phyloP scores from a whole-genome alignment of 2,797 vertebrate genomes.

The Cyprinodon diabolis region DNA sequence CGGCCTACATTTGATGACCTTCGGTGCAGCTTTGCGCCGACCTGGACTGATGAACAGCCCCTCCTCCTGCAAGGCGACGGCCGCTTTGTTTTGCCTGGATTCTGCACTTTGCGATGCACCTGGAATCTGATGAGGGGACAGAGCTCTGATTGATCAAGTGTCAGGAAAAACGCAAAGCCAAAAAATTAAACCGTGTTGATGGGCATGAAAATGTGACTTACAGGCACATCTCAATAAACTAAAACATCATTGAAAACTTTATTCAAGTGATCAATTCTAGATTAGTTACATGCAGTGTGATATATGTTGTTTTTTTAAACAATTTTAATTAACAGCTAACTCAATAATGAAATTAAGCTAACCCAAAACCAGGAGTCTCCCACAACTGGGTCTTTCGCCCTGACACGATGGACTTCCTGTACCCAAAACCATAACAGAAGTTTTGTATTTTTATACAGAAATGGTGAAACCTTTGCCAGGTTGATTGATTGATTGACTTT shows the following conservation, averaged over 20 bases:
- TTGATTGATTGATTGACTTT: too few species aligned
- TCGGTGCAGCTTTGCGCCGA: conserved; percentile 84
- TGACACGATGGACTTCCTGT: background rate
- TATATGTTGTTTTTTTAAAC: background rate
- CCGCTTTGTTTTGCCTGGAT: conserved; percentile 81
- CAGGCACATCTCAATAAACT: conserved; percentile 18
- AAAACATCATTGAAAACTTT: conserved; percentile 17
- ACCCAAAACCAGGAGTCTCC: background rate
- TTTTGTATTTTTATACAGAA: too few species aligned
- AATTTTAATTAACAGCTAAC: background rate
- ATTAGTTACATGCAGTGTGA: background rate
- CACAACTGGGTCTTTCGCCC: background rate
- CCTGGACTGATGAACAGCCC: conserved; percentile 77
- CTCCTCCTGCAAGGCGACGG: conserved; percentile 86
- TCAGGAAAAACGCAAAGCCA: conserved; percentile 6
- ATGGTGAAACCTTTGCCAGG: too few species aligned
- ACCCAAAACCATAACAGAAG: too few species aligned
- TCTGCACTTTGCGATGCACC: conserved; percentile 84
- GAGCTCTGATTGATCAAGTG: background rate
- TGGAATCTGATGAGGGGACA: conserved; percentile 80
- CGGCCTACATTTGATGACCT: conserved; percentile 80
- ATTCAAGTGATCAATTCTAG: background rate
- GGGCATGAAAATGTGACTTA: conserved; percentile 51
- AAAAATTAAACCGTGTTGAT: conserved; percentile 30
- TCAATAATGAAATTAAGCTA: background rate